Evolutionary conservation across 1,140 invertebrate genomes (phyloP).

Genomic region (Phortica variegata): DNA sequence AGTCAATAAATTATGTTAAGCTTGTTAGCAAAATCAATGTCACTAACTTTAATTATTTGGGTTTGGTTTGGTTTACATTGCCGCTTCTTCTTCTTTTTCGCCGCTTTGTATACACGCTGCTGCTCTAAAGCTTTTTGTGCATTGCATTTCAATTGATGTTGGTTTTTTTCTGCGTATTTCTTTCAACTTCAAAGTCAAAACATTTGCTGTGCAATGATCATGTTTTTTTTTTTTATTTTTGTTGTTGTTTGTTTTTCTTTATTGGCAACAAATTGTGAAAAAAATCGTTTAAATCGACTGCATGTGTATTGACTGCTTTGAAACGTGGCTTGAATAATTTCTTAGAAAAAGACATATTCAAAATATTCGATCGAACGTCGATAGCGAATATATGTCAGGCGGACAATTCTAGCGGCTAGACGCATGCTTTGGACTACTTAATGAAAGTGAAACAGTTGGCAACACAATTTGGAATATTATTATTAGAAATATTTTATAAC

Average conservation of each 20-base stretch:
- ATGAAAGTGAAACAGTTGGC: slow-evolving; percentile 12
- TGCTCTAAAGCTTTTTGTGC: slow-evolving; percentile 20
- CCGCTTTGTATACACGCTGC: slow-evolving; percentile 31
- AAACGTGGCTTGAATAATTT: no score
- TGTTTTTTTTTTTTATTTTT: no score
- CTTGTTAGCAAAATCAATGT: slow-evolving; percentile 27
- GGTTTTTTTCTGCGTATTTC: slow-evolving; percentile 9
- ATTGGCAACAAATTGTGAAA: slow-evolving; percentile 41
- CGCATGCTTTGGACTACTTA: slow-evolving; percentile 44
- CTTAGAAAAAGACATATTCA: no score
- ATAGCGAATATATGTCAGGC: no score
- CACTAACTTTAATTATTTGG: slow-evolving; percentile 35
- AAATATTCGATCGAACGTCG: no score
- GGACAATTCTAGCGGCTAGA: no score
- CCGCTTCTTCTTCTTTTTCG: slow-evolving; percentile 12
- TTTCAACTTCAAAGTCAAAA: slow-evolving; percentile 39
- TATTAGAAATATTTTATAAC: no score
- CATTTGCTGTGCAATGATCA: no score
- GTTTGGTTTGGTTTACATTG: slow-evolving; percentile 15
- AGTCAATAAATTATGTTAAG: neutral
- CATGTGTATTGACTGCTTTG: slow-evolving; percentile 43
- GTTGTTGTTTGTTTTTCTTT: slow-evolving; percentile 24
- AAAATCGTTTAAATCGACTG: slow-evolving; percentile 25
- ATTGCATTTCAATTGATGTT: slow-evolving; percentile 47
- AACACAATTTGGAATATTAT: no score